Evolutionary conservation across 1,140 invertebrate species (phyloP).

Genomic region (Ruditapes philippinarum): DNA sequence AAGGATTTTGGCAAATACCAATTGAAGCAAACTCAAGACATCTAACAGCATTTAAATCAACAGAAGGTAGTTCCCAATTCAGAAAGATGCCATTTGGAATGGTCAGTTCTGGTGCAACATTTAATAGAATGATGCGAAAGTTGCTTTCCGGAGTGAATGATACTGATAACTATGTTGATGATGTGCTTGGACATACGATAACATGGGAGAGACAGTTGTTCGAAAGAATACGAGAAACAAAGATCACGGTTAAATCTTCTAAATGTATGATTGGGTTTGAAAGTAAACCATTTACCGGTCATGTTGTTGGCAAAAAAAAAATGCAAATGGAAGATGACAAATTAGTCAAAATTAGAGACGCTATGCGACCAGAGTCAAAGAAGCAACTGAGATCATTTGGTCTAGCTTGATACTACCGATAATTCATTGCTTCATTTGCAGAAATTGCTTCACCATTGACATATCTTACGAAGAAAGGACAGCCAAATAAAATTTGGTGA

Average conservation of each 20-base stretch:
- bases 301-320: constrained; percentile 66
- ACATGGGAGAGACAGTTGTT: constrained; percentile 64
- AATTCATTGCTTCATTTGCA: constrained; percentile 82
- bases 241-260: constrained; percentile 52
- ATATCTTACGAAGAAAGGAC: constrained; percentile 76
- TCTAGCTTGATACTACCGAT: constrained; percentile 85
- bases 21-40: background rate
- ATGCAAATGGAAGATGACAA: constrained; percentile 77
- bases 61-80: constrained; percentile 73
- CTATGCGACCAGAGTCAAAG: constrained; percentile 79
- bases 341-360: constrained; percentile 77
- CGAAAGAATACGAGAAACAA: constrained; percentile 29
- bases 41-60: constrained; percentile 68
- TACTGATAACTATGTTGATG: too few species aligned
- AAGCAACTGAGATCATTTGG: constrained; percentile 85
- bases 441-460: constrained; percentile 71
- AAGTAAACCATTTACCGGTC: constrained; percentile 40
- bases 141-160: too few species aligned
- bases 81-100: constrained; percentile 65
- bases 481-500: constrained; percentile 29
- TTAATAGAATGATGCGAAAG: too few species aligned
- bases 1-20: constrained; percentile 73
- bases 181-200: constrained; percentile 61
- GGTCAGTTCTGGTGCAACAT: constrained; percentile 71
- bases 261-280: constrained; percentile 64